A percentile compares a stretch with the other conserved stretches of the same genome.
Conservation (phyloP, 2,888 invertebrate genomes). For the Ophion obscuratus region DNA sequence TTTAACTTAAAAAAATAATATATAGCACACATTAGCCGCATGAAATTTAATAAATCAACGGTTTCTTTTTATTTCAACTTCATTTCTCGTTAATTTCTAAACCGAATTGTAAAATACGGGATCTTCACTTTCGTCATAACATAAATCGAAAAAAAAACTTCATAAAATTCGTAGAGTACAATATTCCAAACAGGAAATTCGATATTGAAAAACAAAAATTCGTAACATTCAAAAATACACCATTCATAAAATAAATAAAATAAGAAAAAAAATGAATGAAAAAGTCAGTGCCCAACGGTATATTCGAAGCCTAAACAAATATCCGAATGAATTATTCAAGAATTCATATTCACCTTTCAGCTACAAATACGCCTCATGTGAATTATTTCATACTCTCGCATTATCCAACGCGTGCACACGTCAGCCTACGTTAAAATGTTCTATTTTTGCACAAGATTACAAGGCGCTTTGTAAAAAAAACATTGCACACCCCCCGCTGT, state of each 20-base stretch:
- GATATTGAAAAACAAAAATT: background rate
- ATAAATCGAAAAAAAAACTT: no score
- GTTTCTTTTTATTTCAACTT: no score
- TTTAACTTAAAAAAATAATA: no score
- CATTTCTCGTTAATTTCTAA: no score
- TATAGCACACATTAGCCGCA: no score
- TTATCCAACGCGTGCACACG: background rate
- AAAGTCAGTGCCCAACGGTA: background rate
- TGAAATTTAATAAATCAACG: no score
- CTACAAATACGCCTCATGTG: background rate
- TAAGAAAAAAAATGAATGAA: background rate
- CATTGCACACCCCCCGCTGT: background rate
- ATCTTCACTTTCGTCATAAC: no score
- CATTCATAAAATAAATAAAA: background rate
- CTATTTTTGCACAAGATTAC: background rate
- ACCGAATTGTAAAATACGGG: no score
- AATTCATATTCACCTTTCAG: background rate
- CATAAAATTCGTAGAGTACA: no score
- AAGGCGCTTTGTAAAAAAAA: conserved; percentile 2
- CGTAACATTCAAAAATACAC: background rate
- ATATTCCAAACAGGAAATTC: background rate
- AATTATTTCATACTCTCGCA: background rate
- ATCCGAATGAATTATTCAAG: background rate
- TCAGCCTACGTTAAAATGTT: background rate
- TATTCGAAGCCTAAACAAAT: background rate